phyloP scores from a whole-genome alignment of 2,113 vertebrate genomes.

The Motacilla alba region DNA sequence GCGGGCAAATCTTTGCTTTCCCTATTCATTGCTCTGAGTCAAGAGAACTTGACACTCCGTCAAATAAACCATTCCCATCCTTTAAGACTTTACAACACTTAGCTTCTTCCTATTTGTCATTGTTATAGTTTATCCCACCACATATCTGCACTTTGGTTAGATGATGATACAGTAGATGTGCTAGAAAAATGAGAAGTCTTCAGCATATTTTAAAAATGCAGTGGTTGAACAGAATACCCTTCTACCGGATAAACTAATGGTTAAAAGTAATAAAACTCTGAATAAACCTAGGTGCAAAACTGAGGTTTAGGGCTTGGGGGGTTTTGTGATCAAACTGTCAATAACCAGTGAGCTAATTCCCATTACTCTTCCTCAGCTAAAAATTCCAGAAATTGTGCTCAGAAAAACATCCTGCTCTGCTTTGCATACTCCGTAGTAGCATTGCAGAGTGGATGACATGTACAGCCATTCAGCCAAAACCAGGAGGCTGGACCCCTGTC shows the following conservation, averaged over 20 bases:
- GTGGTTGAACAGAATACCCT: background rate
- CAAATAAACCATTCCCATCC: background rate
- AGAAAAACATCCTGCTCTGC: background rate
- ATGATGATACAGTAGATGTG: background rate
- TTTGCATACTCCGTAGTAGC: background rate
- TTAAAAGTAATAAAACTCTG: background rate
- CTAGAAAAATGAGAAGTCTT: background rate
- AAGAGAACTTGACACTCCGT: background rate
- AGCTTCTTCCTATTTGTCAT: background rate
- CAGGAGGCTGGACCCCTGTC: background rate
- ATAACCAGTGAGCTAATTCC: background rate
- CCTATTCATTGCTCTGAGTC: background rate
- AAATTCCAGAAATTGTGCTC: background rate
- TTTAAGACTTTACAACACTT: background rate
- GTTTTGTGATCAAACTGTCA: background rate
- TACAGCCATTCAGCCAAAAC: background rate
- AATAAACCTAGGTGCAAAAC: background rate
- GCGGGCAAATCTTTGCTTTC: background rate
- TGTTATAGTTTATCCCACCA: background rate
- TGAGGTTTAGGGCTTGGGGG: background rate
- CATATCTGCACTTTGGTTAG: background rate
- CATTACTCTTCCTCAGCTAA: background rate
- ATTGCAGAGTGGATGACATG: background rate
- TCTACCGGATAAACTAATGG: background rate
- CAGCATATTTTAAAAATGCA: background rate